Evolutionary conservation across 2,888 invertebrate genomes (phyloP).

Genomic region (Blastobasis adustella): DNA sequence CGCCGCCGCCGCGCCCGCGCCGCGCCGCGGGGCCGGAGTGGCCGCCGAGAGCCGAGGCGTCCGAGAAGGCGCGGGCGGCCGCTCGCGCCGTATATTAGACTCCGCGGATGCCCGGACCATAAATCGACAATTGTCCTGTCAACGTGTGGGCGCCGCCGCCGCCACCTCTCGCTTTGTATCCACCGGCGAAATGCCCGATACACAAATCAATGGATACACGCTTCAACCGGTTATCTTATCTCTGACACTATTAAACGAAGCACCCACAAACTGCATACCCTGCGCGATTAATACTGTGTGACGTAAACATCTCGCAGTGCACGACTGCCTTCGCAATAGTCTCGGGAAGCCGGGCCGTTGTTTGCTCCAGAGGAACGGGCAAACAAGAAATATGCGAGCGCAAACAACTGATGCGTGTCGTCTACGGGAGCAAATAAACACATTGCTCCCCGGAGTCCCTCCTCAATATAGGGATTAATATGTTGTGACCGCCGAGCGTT

Average conservation of each 20-base stretch:
- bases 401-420: slow-evolving; percentile 28
- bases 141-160: slow-evolving; percentile 35
- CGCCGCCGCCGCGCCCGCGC: slow-evolving; percentile 14
- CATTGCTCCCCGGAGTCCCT: slow-evolving; percentile 8
- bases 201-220: slow-evolving; percentile 3
- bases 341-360: slow-evolving; percentile 10
- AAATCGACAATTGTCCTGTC: slow-evolving; percentile 60
- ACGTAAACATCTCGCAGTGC: slow-evolving; percentile 15
- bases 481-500: no score
- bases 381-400: slow-evolving; percentile 41
- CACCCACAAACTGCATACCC: no score
- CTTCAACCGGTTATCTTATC: background rate
- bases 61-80: slow-evolving; percentile 16
- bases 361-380: slow-evolving; percentile 35
- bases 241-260: no score
- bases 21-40: no score
- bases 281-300: slow-evolving; percentile 10
- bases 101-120: slow-evolving; percentile 35
- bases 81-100: slow-evolving; percentile 36
- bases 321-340: slow-evolving; percentile 18
- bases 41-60: slow-evolving; percentile 10
- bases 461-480: no score
- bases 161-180: slow-evolving; percentile 24
- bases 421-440: slow-evolving; percentile 28
- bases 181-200: slow-evolving; percentile 14